Base-by-base conservation (phyloP, 2,888 invertebrate species). In the Rhaphigaster nebulosa region DNA sequence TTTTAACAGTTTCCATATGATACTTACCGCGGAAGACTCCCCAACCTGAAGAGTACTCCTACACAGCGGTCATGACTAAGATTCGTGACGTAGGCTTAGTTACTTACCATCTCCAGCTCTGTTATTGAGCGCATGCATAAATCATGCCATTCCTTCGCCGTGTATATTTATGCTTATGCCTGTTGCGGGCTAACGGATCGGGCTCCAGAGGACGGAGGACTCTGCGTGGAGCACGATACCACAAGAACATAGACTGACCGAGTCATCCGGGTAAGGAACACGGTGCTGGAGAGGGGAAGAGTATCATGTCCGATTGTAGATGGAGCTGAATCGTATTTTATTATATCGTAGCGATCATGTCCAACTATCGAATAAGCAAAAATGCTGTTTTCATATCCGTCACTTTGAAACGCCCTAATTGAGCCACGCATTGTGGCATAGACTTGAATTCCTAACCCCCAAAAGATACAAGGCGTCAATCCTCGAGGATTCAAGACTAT, bases 91-190 rank as follows among this genome's bases (percentile, higher is more conserved):
- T 76, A 76, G 38, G 70, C 70, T 38, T 6, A 26, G 70, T 76
- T 76, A 34, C 34, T 76, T 76, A 76, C 70, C 70, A 76, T 76
- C 70, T 76, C 38, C 70, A 76, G 70, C 70, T 76, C 0, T 76
- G 70, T 76, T 38, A 38, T 76, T 76, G 70, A 76, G 70, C 70
- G 34, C 70, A 76, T 76, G 70, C 70, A 76, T 76, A 76, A 76
- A 76, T 76, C 70, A 76, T 76, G 70, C 34, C 70, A 34, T 76
- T 76, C 70, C 70, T 38, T 6, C 8, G 20, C 70, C 38, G 34
- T 76, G 34, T 76, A 38, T 76, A 76, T 76, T 76, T 76, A 76
- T 76, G 70, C 70, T 76, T 76, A 76, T 76, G 70, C 70, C 26
- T 38, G 70, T 15, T 76, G 70, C 34, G 20, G 70, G 70, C 8